Evolutionary conservation across 2,113 vertebrate genomes (phyloP).

Genomic region (Psettodes erumei): DNA sequence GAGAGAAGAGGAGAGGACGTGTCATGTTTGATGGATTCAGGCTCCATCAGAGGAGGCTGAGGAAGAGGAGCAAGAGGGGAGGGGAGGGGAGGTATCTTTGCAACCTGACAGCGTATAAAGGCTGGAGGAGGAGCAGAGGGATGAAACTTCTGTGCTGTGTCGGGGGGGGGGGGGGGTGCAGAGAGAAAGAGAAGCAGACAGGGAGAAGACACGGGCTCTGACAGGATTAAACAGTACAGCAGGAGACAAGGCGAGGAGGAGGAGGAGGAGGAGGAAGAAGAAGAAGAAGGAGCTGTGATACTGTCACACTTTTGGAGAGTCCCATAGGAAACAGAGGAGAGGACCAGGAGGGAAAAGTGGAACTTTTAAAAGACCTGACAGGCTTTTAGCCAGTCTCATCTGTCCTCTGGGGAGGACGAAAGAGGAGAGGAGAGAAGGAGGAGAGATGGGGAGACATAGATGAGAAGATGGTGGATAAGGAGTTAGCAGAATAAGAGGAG

Average conservation of each 20-base stretch:
- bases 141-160: conserved; percentile 26
- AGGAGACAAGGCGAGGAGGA: conserved; percentile 7
- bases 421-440: neutral
- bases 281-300: conserved; percentile 8
- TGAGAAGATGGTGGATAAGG: neutral
- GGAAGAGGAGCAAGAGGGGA: neutral
- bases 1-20: conserved; percentile 9
- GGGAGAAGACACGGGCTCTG: conserved; percentile 16
- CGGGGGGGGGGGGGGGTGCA: conserved; percentile 19
- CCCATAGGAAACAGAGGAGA: conserved; percentile 26
- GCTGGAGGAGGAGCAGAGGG: conserved; percentile 29
- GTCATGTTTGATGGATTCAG: conserved; percentile 36
- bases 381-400: neutral
- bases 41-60: conserved; percentile 17
- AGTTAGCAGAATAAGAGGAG: no score
- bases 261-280: neutral
- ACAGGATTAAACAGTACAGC: conserved; percentile 33
- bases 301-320: conserved; percentile 46
- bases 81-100: neutral
- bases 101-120: conserved; percentile 18
- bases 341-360: conserved; percentile 13
- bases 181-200: conserved; percentile 1
- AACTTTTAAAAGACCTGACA: conserved; percentile 20
- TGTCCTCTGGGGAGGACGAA: neutral
- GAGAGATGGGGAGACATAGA: neutral